A percentile compares a stretch with the other conserved stretches of the same genome.
These are phyloP conservation scores for Macrochelys suwanniensis DNA, from an alignment of 2,797 vertebrate species.

Conservation along the genomic window DNA sequence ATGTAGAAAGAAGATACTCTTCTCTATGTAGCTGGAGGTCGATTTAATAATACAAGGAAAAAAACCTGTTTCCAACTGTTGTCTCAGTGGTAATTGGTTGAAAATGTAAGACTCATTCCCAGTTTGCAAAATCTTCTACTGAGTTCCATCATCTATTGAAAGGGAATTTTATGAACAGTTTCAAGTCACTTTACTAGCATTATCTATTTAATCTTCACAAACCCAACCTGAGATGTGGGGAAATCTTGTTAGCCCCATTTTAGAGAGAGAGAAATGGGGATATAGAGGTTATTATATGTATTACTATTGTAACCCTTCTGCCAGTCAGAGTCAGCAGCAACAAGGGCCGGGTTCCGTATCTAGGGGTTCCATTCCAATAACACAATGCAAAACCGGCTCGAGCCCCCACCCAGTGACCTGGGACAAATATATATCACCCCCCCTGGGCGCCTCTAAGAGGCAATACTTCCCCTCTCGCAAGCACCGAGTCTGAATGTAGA, in stretches of 20 bases:
- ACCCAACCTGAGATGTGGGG: not conserved
- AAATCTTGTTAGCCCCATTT: not conserved
- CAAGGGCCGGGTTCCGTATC: too few species aligned
- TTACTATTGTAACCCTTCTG: not conserved
- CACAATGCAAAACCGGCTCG: too few species aligned
- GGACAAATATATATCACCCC: too few species aligned
- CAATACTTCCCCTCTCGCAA: too few species aligned
- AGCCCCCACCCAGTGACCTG: too few species aligned
- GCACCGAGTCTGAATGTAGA: too few species aligned
- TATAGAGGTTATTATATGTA: not conserved
- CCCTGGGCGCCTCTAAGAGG: too few species aligned
- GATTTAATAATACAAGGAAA: slow-evolving; percentile 24
- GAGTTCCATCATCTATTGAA: not conserved
- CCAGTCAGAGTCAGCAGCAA: too few species aligned
- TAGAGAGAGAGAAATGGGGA: not conserved
- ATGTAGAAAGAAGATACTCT: slow-evolving; percentile 1
- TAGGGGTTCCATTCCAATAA: too few species aligned
- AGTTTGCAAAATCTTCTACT: not conserved
- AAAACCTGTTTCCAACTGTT: not conserved
- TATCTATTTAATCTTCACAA: not conserved
- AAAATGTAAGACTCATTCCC: slow-evolving; percentile 20
- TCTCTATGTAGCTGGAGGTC: not conserved
- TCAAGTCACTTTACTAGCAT: not conserved
- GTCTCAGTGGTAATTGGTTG: slow-evolving; percentile 5
- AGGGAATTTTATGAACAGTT: slow-evolving; percentile 5